Evolutionary conservation across 2,888 invertebrate genomes (phyloP).

Genomic region (Sesia bembeciformis): DNA sequence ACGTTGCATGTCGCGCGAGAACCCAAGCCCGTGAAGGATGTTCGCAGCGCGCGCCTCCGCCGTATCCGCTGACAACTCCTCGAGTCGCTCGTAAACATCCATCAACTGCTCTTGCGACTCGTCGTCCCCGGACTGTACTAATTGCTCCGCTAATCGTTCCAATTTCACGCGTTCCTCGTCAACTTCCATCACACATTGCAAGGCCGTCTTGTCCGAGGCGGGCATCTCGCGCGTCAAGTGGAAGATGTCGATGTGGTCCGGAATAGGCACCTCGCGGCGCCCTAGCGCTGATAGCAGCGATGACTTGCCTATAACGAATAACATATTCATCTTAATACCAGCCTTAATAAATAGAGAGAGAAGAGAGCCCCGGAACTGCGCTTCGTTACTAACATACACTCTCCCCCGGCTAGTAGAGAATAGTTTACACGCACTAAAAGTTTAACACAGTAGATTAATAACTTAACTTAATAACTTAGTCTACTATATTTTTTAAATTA

Average conservation of each 20-base stretch:
- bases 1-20: conserved; percentile 89
- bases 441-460: too few relatives aligned
- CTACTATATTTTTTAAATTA: too few relatives aligned
- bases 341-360: too few relatives aligned
- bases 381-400: too few relatives aligned
- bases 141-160: conserved; percentile 92
- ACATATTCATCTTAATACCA: too few relatives aligned
- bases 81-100: conserved; percentile 98
- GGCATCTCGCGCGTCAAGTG: conserved; percentile 97
- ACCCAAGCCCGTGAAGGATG: conserved; percentile 97
- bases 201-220: conserved; percentile 96
- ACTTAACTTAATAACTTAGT: too few relatives aligned
- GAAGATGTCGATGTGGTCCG: conserved; percentile 97
- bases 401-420: too few relatives aligned
- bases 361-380: too few relatives aligned
- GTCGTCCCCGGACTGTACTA: conserved; percentile 90
- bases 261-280: conserved; percentile 95
- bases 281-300: conserved; percentile 93
- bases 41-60: conserved; percentile 96
- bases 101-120: conserved; percentile 96
- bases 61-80: conserved; percentile 96
- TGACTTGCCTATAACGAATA: conserved; percentile 85
- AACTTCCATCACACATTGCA: conserved; percentile 98
- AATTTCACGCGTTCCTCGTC: conserved; percentile 93
- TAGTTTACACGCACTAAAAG: too few relatives aligned